Conservation (phyloP, 2,113 vertebrate genomes). For the Dromaius novaehollandiae region DNA sequence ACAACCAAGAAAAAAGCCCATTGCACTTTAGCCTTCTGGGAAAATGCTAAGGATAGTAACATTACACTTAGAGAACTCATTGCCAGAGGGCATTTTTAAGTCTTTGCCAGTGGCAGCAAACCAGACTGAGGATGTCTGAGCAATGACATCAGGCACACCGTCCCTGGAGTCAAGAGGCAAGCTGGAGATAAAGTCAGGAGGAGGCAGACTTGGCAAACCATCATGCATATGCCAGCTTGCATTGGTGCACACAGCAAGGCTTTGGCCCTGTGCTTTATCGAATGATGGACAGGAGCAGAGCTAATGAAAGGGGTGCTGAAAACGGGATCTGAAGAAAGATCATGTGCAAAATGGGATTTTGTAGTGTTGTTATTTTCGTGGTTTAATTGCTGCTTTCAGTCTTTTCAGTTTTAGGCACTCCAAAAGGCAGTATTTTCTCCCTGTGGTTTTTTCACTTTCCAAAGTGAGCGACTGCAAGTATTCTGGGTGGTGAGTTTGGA, state of each 20-base stretch:
- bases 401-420: neutral
- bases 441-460: neutral
- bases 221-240: neutral
- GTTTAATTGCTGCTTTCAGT: neutral
- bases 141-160: conserved; percentile 15
- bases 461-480: neutral
- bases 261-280: neutral
- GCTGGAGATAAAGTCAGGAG: neutral
- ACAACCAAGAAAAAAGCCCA: neutral
- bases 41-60: conserved; percentile 44
- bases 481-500: neutral
- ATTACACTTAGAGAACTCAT: neutral
- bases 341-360: neutral
- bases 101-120: conserved; percentile 34
- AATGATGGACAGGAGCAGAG: neutral
- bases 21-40: conserved; percentile 17
- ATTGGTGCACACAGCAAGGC: rapidly evolving
- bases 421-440: neutral
- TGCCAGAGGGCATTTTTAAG: neutral
- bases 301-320: conserved; percentile 9
- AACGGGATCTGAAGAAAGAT: conserved; percentile 2
- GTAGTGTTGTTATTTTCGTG: neutral
- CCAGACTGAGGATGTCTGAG: conserved; percentile 25
- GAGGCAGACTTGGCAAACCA: conserved; percentile 1
- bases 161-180: neutral